These are phyloP conservation scores for Setipinna tenuifilis DNA, from an alignment of 2,797 vertebrate genomes.

Conservation along the genomic window DNA sequence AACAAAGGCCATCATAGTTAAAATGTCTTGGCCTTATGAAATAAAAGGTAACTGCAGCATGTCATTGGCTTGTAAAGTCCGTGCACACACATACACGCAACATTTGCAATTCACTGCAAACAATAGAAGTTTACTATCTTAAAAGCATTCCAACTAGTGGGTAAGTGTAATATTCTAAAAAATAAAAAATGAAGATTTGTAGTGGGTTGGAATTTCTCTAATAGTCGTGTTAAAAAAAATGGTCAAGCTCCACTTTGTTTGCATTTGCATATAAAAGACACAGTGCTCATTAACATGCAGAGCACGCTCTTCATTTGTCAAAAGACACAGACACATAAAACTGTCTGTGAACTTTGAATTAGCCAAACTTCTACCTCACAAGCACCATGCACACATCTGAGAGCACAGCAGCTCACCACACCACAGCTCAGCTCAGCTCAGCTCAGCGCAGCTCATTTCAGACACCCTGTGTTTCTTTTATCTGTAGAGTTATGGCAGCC, in stretches of 20 bases:
- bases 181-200: neutral
- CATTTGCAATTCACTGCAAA: neutral
- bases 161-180: no score
- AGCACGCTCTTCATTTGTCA: conserved; percentile 52
- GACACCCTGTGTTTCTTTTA: conserved; percentile 9
- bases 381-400: neutral
- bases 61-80: no score
- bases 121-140: no score
- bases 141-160: no score
- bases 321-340: conserved; percentile 12
- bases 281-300: conserved; percentile 82
- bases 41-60: neutral
- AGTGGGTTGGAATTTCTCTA: neutral
- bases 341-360: neutral
- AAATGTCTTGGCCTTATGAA: neutral
- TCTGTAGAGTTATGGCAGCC: conserved; percentile 31
- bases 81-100: no score
- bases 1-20: neutral
- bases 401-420: neutral
- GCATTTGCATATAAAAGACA: conserved; percentile 81
- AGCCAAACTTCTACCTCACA: conserved; percentile 2
- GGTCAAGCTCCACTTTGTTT: neutral
- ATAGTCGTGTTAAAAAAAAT: neutral
- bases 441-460: neutral
- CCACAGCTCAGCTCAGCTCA: neutral